phyloP scores from a whole-genome alignment of 2,113 vertebrate genomes.

The Sphyrna mokarran region DNA sequence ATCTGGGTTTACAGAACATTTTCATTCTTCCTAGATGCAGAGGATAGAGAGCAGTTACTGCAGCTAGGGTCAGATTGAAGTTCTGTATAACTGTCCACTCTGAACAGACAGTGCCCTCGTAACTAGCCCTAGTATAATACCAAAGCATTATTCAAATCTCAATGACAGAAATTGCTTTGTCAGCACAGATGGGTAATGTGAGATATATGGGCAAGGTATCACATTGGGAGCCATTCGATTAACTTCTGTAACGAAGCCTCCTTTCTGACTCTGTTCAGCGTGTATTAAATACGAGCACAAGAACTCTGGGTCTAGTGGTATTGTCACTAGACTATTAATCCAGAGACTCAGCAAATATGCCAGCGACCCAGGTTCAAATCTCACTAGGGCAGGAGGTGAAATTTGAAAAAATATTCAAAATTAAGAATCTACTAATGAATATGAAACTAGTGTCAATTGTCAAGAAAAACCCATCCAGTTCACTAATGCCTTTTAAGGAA shows the following conservation, averaged over 20 bases:
- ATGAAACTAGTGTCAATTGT: too few species aligned
- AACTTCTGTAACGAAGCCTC: neutral
- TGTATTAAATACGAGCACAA: neutral
- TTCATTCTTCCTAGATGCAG: neutral
- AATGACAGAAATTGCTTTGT: neutral
- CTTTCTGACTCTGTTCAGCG: neutral
- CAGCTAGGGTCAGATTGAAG: neutral
- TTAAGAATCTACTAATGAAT: too few species aligned
- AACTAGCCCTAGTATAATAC: neutral
- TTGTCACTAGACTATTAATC: too few species aligned
- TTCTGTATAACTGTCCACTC: neutral
- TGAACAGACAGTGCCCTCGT: neutral
- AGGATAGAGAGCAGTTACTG: neutral
- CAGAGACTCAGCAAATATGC: too few species aligned
- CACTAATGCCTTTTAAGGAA: too few species aligned
- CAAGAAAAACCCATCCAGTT: too few species aligned
- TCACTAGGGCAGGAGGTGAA: too few species aligned
- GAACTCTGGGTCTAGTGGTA: neutral
- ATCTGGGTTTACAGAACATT: too few species aligned
- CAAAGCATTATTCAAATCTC: neutral
- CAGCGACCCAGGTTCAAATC: too few species aligned
- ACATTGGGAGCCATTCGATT: neutral
- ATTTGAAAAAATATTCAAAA: too few species aligned
- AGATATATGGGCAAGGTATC: neutral
- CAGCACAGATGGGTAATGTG: neutral